Conservation (phyloP, 2,888 invertebrate species). For the Nemapogon koenigi region DNA sequence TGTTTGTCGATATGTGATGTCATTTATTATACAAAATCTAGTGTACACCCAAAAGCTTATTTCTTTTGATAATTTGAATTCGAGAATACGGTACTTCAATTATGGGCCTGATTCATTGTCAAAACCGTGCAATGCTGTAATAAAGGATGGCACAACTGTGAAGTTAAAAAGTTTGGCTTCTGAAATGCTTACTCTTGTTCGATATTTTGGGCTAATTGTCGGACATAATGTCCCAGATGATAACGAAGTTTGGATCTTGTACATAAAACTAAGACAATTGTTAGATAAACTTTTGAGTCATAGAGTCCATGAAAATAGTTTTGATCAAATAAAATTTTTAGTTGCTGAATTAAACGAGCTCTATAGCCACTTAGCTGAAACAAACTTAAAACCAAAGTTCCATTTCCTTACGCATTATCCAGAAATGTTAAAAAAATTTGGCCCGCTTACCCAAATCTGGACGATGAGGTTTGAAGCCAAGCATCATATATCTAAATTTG, state of each 20-base stretch:
- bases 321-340: constrained; percentile 11
- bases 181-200: constrained; percentile 15
- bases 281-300: constrained; percentile 9
- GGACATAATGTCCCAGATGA: constrained; percentile 15
- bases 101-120: constrained; percentile 6
- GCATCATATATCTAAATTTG: constrained; percentile 14
- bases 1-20: constrained; percentile 12
- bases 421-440: constrained; percentile 14
- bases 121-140: neutral
- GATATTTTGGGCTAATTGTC: constrained; percentile 17
- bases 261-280: neutral
- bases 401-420: constrained; percentile 16
- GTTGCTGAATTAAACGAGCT: constrained; percentile 15
- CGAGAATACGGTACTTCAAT: constrained; percentile 4
- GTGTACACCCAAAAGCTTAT: constrained; percentile 1
- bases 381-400: constrained; percentile 6
- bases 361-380: constrained; percentile 8
- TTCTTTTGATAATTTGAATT: constrained; percentile 4
- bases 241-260: constrained; percentile 14
- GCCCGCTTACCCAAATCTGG: constrained; percentile 15
- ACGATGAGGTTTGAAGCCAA: constrained; percentile 18
- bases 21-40: constrained; percentile 9
- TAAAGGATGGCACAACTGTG: neutral
- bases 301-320: constrained; percentile 9
- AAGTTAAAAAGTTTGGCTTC: constrained; percentile 9